Evolutionary conservation across 92 coral and sea anemone species (phyloP), one percentile per base, ranked within the genome.

Genomic region (Phenganax subtilis): DNA sequence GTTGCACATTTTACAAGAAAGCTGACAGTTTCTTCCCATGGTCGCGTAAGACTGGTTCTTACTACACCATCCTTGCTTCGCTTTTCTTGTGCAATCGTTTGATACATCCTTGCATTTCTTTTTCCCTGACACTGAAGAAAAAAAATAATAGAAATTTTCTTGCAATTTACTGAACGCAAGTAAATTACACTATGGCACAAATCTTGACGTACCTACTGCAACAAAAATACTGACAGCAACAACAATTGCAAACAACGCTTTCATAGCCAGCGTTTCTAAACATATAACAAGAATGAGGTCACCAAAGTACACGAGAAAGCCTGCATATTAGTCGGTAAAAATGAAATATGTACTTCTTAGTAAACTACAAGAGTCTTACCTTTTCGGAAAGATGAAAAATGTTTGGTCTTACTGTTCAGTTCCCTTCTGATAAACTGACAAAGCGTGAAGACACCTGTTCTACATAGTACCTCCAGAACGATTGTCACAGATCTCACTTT

Each of bases 11-110:
- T 87, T 76, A 61, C 96, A 91, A 25, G 92, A 31, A 1, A 67
- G 14, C 81, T 87, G 87, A 85, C 96, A 91, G 54, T 91, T 87
- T 5, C 81, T 78, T 37, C 92, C 87, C 96, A 91, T 91, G 20
- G 83, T 86, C 3, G 86, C 80, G 17, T 76, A 76, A 7, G 81
- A 76, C 68, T 76, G 81, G 57, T 76, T 76, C 27, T 57, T 56
- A 20, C 81, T 76, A 25, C 81, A 76, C 81, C 66, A 76, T 15
- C 81, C 81, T 14, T 56, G 51, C 20, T 76, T 76, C n/a, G 81
- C 81, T 58, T 76, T 76, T 53, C 59, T 56, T 15, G 67, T 54
- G 31, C 81, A 76, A 51, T 58, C 68, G 56, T 28, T 76, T 27
- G 68, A 56, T 58, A 76, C 27, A 54, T 76, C 29, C 1, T 76